These are phyloP conservation scores for Diogma glabrata DNA, from an alignment of 2,888 invertebrate species.

Conservation along the genomic window DNA sequence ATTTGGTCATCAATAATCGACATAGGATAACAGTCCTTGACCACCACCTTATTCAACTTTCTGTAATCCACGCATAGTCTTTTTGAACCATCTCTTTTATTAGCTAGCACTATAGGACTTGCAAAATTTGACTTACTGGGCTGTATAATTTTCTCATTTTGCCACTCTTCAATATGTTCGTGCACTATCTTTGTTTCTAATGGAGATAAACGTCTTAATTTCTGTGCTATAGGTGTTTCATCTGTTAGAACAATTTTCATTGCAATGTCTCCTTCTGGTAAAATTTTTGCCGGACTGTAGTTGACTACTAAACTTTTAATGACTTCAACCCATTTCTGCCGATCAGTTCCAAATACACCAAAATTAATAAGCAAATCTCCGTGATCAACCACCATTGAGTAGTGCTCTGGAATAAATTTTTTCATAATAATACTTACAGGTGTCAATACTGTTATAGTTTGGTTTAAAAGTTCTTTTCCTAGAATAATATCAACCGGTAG, in stretches of 20 bases:
- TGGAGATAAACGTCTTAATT: no score
- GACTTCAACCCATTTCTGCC: no score
- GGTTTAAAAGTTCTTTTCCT: neutral
- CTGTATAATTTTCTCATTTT: slow-evolving; percentile 23
- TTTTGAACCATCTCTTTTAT: slow-evolving; percentile 15
- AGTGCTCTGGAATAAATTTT: neutral
- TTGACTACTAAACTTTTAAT: no score
- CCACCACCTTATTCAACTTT: slow-evolving; percentile 25
- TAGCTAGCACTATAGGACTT: slow-evolving; percentile 19
- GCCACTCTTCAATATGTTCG: slow-evolving; percentile 23
- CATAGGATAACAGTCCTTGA: slow-evolving; percentile 25
- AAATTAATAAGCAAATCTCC: neutral
- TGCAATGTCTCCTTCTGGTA: neutral
- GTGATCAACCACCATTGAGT: neutral
- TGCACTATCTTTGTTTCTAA: slow-evolving; percentile 21
- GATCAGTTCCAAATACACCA: neutral
- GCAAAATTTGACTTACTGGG: slow-evolving; percentile 25
- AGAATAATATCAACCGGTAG: no score
- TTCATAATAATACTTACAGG: neutral
- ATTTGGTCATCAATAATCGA: slow-evolving; percentile 30
- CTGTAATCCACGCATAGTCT: slow-evolving; percentile 29
- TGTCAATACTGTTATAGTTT: neutral
- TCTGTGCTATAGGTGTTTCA: slow-evolving; percentile 23
- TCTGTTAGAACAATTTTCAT: slow-evolving; percentile 25
- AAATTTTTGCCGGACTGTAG: neutral